phyloP scores from a whole-genome alignment of 1,140 invertebrate species.

The Drosophila virilis region DNA sequence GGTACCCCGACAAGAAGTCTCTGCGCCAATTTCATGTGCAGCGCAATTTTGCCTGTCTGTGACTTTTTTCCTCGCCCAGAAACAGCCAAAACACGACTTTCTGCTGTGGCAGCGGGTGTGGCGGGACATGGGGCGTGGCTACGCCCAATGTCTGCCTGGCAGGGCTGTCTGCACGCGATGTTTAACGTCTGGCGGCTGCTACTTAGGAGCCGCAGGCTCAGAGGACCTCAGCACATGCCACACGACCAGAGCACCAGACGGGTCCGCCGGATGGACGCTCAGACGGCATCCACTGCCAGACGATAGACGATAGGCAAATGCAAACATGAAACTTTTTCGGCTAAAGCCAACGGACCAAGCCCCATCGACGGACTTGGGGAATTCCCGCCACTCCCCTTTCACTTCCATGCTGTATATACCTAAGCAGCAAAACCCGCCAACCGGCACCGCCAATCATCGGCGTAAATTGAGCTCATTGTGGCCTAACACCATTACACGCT shows the following conservation, averaged over 20 bases:
- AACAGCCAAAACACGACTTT: slow-evolving; percentile 20
- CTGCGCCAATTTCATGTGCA: slow-evolving; percentile 27
- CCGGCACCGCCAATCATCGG: slow-evolving; percentile 75
- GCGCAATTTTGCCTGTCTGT: slow-evolving; percentile 54
- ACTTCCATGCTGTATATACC: slow-evolving; percentile 12
- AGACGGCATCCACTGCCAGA: slow-evolving; percentile 5
- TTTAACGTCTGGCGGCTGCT: slow-evolving; percentile 71
- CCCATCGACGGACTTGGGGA: neutral
- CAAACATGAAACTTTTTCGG: slow-evolving; percentile 68
- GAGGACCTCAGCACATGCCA: neutral
- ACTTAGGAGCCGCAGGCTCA: slow-evolving; percentile 18
- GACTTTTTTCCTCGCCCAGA: slow-evolving; percentile 32
- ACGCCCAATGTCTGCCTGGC: slow-evolving; percentile 9
- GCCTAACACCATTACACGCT: slow-evolving; percentile 73
- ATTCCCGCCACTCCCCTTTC: slow-evolving; percentile 3
- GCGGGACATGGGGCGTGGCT: neutral
- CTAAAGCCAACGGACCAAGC: neutral
- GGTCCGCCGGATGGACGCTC: neutral
- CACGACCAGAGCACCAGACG: neutral
- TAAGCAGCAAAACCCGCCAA: slow-evolving; percentile 29
- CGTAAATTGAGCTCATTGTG: slow-evolving; percentile 82
- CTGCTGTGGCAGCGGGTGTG: slow-evolving; percentile 21
- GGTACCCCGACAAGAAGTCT: slow-evolving; percentile 43
- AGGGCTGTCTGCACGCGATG: slow-evolving; percentile 78
- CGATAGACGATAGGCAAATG: slow-evolving; percentile 72